These are phyloP conservation scores for Pseudochirops cupreus DNA, from an alignment of 2,797 vertebrate genomes.

Conservation along the genomic window DNA sequence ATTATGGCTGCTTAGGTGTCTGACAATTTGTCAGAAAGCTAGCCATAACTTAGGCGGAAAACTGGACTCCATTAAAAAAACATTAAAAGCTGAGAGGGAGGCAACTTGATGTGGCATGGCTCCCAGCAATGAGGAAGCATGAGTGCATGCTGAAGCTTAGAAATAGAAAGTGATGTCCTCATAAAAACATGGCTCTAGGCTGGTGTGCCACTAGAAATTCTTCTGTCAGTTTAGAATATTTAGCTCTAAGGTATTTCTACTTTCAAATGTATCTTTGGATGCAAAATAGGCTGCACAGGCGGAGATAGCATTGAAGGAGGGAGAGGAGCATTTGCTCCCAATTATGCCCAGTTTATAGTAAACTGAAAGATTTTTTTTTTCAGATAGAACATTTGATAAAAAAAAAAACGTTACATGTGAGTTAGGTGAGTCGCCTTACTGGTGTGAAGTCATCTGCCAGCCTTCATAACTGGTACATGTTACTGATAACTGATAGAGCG, in stretches of 20 bases:
- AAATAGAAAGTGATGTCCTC: constrained; percentile 92
- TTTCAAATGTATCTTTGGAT: constrained; percentile 90
- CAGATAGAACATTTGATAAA: constrained; percentile 78
- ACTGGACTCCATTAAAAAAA: constrained; percentile 84
- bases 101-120: constrained; percentile 87
- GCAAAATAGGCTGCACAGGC: constrained; percentile 88
- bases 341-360: constrained; percentile 75
- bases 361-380: constrained; percentile 71
- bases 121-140: constrained; percentile 87
- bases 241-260: constrained; percentile 88
- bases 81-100: constrained; percentile 85
- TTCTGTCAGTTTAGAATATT: constrained; percentile 90
- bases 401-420: constrained; percentile 58
- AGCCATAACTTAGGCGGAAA: constrained; percentile 84
- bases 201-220: constrained; percentile 89
- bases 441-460: neutral
- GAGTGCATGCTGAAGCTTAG: constrained; percentile 87
- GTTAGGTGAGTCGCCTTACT: constrained; percentile 72
- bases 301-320: constrained; percentile 81
- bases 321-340: constrained; percentile 78
- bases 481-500: constrained; percentile 72
- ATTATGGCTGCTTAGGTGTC: constrained; percentile 79
- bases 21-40: constrained; percentile 83
- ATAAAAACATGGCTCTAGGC: constrained; percentile 90
- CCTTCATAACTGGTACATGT: constrained; percentile 64